These are phyloP conservation scores for Oligia fasciuncula DNA, from an alignment of 2,888 invertebrate genomes.

Conservation along the genomic window DNA sequence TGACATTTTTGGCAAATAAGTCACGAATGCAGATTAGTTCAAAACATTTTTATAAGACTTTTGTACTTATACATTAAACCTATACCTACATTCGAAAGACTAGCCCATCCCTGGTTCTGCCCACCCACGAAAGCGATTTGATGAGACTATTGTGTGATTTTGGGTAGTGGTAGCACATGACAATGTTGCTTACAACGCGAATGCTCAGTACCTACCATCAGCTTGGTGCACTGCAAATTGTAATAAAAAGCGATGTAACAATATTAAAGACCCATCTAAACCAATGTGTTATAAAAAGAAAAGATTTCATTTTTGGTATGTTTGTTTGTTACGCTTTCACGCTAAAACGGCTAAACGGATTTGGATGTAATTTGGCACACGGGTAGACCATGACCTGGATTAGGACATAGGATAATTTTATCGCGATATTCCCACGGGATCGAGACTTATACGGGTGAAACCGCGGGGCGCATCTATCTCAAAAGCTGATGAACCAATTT, in stretches of 20 bases:
- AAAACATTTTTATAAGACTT: too few species aligned
- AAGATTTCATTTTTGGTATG: neutral
- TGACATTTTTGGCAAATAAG: too few species aligned
- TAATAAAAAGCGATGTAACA: neutral
- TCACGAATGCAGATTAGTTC: too few species aligned
- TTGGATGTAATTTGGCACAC: neutral
- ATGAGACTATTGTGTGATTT: neutral
- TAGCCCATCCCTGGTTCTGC: neutral
- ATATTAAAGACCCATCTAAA: neutral
- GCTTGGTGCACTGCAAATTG: neutral
- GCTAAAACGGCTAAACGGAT: neutral
- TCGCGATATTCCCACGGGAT: neutral
- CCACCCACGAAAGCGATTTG: neutral
- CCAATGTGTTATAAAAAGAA: neutral
- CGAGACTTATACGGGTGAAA: neutral
- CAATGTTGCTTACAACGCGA: neutral
- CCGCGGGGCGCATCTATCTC: neutral
- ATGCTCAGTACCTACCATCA: neutral
- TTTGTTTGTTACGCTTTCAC: neutral
- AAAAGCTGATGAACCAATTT: slow-evolving; percentile 19
- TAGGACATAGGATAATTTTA: neutral
- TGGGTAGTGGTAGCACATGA: too few species aligned
- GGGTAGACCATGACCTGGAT: neutral
- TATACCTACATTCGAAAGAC: too few species aligned
- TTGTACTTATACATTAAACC: too few species aligned